A percentile compares a stretch with the other conserved stretches of the same genome.
Conservation (phyloP, 2,888 invertebrate species). For the Morpho deidamia region DNA sequence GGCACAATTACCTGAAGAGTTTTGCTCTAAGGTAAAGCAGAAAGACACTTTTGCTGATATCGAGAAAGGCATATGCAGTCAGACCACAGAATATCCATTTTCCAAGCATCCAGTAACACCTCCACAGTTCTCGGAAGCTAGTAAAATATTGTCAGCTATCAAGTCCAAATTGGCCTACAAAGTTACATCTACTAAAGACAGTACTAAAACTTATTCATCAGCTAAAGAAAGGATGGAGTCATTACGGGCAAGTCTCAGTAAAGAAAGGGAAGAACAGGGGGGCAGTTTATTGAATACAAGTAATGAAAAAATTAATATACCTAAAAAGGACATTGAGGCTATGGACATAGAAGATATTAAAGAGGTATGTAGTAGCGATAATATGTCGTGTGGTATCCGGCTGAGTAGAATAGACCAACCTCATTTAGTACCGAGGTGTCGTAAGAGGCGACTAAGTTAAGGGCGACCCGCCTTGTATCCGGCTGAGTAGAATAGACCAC, state of each 20-base stretch:
- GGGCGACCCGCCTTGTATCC: no score
- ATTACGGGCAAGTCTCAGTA: conserved; percentile 41
- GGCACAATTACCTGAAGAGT: conserved; percentile 64
- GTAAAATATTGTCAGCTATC: conserved; percentile 62
- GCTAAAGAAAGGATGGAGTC: conserved; percentile 53
- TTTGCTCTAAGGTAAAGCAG: conserved; percentile 46
- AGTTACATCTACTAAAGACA: conserved; percentile 39
- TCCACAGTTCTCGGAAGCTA: conserved; percentile 69
- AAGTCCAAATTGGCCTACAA: conserved; percentile 62
- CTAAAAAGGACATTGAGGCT: conserved; percentile 35
- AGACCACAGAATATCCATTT: conserved; percentile 60
- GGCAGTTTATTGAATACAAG: conserved; percentile 17
- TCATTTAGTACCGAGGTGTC: no score
- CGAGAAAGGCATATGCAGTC: conserved; percentile 62
- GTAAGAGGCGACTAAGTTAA: no score
- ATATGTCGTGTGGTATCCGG: no score
- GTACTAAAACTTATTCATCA: conserved; percentile 33
- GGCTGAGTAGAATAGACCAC: no score
- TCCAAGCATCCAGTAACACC: conserved; percentile 67
- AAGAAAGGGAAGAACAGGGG: conserved; percentile 29
- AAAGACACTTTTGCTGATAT: conserved; percentile 69
- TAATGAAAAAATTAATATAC: neutral
- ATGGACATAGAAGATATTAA: conserved; percentile 60
- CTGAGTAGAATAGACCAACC: no score
- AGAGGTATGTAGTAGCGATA: conserved; percentile 48